Base-by-base conservation (phyloP, 2,888 invertebrate species). In the Halictus ligatus region DNA sequence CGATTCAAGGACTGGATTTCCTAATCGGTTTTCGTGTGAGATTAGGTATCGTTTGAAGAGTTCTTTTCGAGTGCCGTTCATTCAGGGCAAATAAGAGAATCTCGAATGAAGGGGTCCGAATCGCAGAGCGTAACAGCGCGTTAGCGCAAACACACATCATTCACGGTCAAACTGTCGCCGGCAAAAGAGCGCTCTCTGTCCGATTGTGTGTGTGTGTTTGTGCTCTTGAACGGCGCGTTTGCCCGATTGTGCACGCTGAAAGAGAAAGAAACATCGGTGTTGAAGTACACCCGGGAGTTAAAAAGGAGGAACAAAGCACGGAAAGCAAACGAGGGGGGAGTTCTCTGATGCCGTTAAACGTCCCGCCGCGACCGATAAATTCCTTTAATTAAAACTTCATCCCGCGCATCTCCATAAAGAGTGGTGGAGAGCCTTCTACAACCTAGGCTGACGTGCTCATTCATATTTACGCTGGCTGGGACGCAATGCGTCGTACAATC, bases 311-410 rank as follows among this genome's bases (percentile, higher is more conserved):
- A 83, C 80, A 81, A 83, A 83, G 71, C 76, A 67, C 43, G 78
- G 43, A 54, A 77, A 58, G 73, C 58, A 80, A 87, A 86, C 88
- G 84, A 78, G 84, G 77, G 87, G 71, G 81, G 83, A 90, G 50
- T 82, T 89, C 78, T 82, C 81, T 72, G 89, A 84, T 84, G 85
- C 80, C 86, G 84, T 89, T 87, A 91, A 89, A 92, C 82, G 88
- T 89, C 87, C 86, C 78, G 85, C 71, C 82, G 85, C 87, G 86
- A 78, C 89, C 85, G 91, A 91, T 92, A 92, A 92, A 92, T 91
- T 91, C 83, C 91, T 88, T 91, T 89, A 88, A 92, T 91, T 92
- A 92, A 92, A 91, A 92, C 92, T 91, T 91, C 90, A 84, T 91
- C 84, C 85, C 54, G 79, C 75, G 75, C 86, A 89, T 89, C 87